Conservation (phyloP, 2,888 invertebrate genomes). For the Chalcosyrphus nemorum region DNA sequence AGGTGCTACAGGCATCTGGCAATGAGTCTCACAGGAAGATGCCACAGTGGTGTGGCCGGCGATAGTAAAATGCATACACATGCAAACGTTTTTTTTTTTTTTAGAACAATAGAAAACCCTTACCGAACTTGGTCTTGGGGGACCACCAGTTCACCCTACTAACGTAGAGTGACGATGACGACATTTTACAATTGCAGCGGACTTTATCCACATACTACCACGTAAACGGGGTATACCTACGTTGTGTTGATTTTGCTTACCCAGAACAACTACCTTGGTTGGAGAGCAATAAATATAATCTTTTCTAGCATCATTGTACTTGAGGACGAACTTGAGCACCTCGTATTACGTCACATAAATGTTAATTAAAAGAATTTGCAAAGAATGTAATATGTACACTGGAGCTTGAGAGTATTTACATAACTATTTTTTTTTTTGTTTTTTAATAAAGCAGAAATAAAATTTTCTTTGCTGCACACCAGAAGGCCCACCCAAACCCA, state of each 20-base stretch:
- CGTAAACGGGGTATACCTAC: not conserved
- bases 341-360: constrained; percentile 65
- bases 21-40: constrained; percentile 18
- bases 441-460: no score
- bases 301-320: constrained; percentile 62
- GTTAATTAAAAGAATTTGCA: constrained; percentile 68
- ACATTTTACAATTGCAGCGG: constrained; percentile 40
- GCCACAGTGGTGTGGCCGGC: not conserved
- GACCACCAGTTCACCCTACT: not conserved
- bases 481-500: no score
- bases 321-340: constrained; percentile 65
- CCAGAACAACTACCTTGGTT: constrained; percentile 54
- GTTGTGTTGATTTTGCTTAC: constrained; percentile 28
- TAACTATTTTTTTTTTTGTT: no score
- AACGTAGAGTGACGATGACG: constrained; percentile 18
- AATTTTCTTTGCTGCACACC: no score
- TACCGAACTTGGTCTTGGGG: constrained; percentile 7
- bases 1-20: constrained; percentile 52
- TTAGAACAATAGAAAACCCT: constrained; percentile 40
- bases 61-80: constrained; percentile 38
- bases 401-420: not conserved
- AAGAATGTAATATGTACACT: not conserved
- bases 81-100: constrained; percentile 48
- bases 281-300: constrained; percentile 68
- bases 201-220: not conserved